Evolutionary conservation across 2,797 vertebrate genomes (phyloP), one percentile per base, ranked within the genome.

Genomic region (Crax fasciolata): DNA sequence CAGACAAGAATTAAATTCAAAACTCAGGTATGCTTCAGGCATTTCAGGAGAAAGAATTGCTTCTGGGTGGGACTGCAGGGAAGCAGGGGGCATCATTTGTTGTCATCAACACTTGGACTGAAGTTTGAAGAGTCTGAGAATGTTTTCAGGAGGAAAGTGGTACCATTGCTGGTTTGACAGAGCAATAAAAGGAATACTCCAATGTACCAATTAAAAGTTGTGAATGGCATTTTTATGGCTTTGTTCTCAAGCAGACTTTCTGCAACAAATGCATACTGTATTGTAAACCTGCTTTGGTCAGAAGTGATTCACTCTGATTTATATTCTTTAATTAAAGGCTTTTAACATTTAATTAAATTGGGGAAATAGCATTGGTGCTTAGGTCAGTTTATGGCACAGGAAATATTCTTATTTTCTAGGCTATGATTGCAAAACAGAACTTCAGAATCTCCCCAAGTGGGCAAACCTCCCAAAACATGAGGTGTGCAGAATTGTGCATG

Each of bases 291-390:
- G 48, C 71, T 83, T 86, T 54, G 62, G 71, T 44, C 18, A 11
- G 94, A 78, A 90, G 84, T 61, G 15, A 90, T 78, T 93, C 94
- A 74, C 68, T 95, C 83, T 97, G 97, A 97, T 97, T 97, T 97
- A 96, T 95, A 76, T 75, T 93, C 96, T 96, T 97, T 97, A 97
- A 98, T 97, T 97, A 97, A 93, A 89, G 93, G 73, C 68, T 97
- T 97, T 97, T 95, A 95, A 92, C 87, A 79, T 97, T 97, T 94
- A 96, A 97, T 97, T 96, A 90, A 93, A 78, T 94, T 87, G 63
- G 63, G 91, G 83, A 87, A 89, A 84, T 41, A 81, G 43, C 51
- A 46, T 48, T 82, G 62, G 11, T 80, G 35, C 94, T 95, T 90
- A 82, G 87, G 91, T 63, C 87, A 94, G 44, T 96, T 89, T 85